Percentiles rank a stretch among this genome's conserved stretches.
Evolutionary conservation across 2,888 invertebrate species (phyloP).

Genomic region (Harpalus rufipes): DNA sequence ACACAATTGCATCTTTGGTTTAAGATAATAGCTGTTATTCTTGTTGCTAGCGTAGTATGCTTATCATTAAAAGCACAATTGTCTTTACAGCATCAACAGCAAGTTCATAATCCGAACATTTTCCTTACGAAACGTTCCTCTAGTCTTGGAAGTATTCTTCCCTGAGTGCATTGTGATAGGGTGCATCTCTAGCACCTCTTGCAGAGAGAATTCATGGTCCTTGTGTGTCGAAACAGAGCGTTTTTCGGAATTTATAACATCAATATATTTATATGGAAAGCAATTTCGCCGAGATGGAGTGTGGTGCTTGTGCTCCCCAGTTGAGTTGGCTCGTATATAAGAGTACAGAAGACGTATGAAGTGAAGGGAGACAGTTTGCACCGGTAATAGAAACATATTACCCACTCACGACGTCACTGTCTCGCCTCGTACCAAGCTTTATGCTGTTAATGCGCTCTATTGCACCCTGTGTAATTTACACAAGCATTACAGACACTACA

Average conservation of each 20-base stretch:
- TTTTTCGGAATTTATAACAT: conserved; percentile 76
- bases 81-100: neutral
- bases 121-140: neutral
- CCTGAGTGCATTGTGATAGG: neutral
- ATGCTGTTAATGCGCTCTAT: conserved; percentile 78
- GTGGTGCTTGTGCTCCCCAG: conserved; percentile 72
- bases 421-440: conserved; percentile 77
- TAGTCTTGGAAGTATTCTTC: neutral
- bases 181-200: neutral
- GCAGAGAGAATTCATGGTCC: neutral
- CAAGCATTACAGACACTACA: neutral
- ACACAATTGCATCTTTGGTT: neutral
- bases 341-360: conserved; percentile 60
- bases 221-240: conserved; percentile 38
- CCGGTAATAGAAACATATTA: conserved; percentile 79
- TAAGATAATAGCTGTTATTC: neutral
- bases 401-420: conserved; percentile 74
- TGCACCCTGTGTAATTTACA: conserved; percentile 75
- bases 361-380: conserved; percentile 73
- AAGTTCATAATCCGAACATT: neutral
- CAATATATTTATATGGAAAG: conserved; percentile 78
- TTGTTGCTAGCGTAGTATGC: neutral
- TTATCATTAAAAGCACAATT: neutral
- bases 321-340: conserved; percentile 56
- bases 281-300: conserved; percentile 75